Base-by-base conservation (phyloP, 2,113 vertebrate species). In the Promerops cafer region DNA sequence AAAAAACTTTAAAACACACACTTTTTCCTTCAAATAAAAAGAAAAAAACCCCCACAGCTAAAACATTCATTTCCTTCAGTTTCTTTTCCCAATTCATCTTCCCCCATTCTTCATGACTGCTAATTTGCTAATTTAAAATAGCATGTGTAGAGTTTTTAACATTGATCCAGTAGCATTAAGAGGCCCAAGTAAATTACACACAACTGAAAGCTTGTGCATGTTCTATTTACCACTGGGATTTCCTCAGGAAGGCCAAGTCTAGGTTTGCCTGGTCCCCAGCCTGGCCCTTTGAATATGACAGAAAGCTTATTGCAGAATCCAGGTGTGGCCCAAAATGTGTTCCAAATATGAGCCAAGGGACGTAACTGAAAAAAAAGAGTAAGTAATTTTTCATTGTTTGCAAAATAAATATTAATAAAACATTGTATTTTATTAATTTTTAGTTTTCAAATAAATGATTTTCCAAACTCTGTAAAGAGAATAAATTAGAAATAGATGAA, bases 191-290 rank as follows among this genome's bases (percentile, higher is more conserved):
- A 95, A 87, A 97, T 69, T 85, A 79, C 71, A 93, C 85, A 68
- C 85, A 79, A 91, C 44, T 30, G 69, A 90, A 89, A 98, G 95
- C 63, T 89, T 90, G 68, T 92, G 93, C 93, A 83, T 97, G 97
- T 95, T 98, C 79, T 97, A 93, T 95, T 97, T 97, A 99, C 99
- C 98, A 97, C 79, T 22, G 99, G 99, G 83, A 98, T 98, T 84
- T 98, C 97, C 45, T 93, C 96, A 94, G 95, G 97, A 94, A 99
- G 97, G 33, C 99, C 99, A 83, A 99, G 98, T 84, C 99, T 98
- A 93, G 98, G 95, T 98, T 99, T 99, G 82, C 99, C 99, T 57
- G 99, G 99, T 93, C 87, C 96, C 99, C 99, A 99, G 83, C 99
- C 98, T 26, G 99, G 99, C 60, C 99, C 99, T 71, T 99, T 99